phyloP scores from a whole-genome alignment of 2,113 vertebrate genomes.

The Saccopteryx leptura region DNA sequence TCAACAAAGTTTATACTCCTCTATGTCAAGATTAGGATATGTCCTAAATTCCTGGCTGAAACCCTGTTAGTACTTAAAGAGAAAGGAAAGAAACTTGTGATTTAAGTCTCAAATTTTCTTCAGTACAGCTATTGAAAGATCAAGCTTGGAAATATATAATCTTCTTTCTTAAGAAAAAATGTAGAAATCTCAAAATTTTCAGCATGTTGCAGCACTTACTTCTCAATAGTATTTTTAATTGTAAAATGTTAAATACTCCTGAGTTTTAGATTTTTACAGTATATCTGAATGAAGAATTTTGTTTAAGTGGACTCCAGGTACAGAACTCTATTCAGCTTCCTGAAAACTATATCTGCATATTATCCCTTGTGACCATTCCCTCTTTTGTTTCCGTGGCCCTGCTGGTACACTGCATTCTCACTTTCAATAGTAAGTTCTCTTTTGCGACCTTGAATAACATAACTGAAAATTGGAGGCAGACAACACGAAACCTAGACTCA shows the following conservation, averaged over 20 bases:
- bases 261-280: neutral
- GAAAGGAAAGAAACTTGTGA: neutral
- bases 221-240: slow-evolving; percentile 27
- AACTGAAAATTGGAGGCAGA: no score
- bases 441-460: no score
- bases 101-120: slow-evolving; percentile 59
- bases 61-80: slow-evolving; percentile 42
- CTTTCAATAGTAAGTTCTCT: neutral
- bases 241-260: slow-evolving; percentile 42
- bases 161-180: slow-evolving; percentile 50
- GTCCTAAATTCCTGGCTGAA: slow-evolving; percentile 14
- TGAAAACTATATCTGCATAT: neutral
- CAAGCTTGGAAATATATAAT: slow-evolving; percentile 13
- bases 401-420: neutral
- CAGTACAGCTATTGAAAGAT: neutral
- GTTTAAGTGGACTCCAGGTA: neutral
- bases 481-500: no score
- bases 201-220: neutral
- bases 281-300: slow-evolving; percentile 31
- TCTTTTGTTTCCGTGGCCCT: neutral
- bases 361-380: neutral
- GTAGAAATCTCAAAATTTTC: slow-evolving; percentile 60
- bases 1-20: slow-evolving; percentile 25
- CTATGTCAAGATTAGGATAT: slow-evolving; percentile 22
- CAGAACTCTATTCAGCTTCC: neutral